Conservation (phyloP, 1,140 invertebrate genomes). For the Hylyphantes graminicola region DNA sequence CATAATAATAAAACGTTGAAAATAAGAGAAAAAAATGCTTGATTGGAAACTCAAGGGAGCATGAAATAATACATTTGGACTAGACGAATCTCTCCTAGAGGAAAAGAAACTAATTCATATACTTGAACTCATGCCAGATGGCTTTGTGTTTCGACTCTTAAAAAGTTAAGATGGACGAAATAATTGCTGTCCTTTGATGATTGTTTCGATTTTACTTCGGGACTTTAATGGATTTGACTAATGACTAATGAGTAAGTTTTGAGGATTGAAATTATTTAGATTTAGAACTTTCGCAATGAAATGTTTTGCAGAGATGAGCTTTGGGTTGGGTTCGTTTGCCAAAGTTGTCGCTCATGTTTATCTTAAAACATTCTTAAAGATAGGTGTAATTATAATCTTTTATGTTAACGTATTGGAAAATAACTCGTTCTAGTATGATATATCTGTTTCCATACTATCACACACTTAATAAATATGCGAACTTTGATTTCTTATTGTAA, state of each 20-base stretch:
- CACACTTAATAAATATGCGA: too few species aligned
- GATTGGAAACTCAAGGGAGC: conserved; percentile 27
- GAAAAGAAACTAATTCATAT: conserved; percentile 22
- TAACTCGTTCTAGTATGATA: too few species aligned
- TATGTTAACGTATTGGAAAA: too few species aligned
- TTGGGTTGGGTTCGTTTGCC: too few species aligned
- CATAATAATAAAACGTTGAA: conserved; percentile 5
- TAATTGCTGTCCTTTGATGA: conserved; percentile 37
- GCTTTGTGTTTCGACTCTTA: conserved; percentile 26
- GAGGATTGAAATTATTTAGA: background rate
- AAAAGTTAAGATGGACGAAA: conserved; percentile 29
- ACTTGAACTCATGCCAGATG: conserved; percentile 43
- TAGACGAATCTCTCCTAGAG: background rate
- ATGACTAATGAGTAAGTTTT: conserved; percentile 18
- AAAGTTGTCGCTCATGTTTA: too few species aligned
- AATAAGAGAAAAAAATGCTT: conserved; percentile 22
- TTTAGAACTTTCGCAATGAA: too few species aligned
- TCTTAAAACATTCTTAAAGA: too few species aligned
- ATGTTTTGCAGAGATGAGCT: too few species aligned
- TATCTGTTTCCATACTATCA: too few species aligned
- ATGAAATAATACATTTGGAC: conserved; percentile 49
- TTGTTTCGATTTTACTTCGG: conserved; percentile 30
- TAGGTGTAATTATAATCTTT: too few species aligned
- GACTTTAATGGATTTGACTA: conserved; percentile 13
- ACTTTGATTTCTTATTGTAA: too few species aligned